Evolutionary conservation across 2,888 invertebrate species (phyloP).

Genomic region (Macrostomum cliftonense): DNA sequence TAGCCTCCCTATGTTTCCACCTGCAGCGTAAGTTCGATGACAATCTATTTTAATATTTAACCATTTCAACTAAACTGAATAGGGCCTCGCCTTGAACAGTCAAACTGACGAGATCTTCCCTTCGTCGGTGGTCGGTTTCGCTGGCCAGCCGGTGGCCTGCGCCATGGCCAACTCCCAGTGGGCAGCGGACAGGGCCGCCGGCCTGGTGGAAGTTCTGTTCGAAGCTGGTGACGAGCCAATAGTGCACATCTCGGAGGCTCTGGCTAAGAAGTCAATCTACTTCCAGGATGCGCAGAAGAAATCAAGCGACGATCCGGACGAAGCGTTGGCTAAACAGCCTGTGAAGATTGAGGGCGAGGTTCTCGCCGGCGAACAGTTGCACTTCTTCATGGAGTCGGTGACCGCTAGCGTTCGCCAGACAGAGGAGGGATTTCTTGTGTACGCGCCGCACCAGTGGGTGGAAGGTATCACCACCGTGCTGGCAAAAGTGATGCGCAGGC

Average conservation of each 20-base stretch:
- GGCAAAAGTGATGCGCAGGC: slow-evolving; percentile 21
- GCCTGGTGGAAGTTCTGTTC: slow-evolving; percentile 31
- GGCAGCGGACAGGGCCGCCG: slow-evolving; percentile 26
- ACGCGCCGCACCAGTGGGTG: slow-evolving; percentile 25
- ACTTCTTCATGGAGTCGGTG: slow-evolving; percentile 52
- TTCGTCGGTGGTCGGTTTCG: slow-evolving; percentile 36
- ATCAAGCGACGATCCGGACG: slow-evolving; percentile 23
- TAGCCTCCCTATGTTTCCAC: slow-evolving; percentile 42
- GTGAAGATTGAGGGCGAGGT: slow-evolving; percentile 39
- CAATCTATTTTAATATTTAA: no score
- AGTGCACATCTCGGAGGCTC: slow-evolving; percentile 25
- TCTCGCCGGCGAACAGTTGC: slow-evolving; percentile 48
- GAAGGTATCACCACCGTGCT: slow-evolving; percentile 20
- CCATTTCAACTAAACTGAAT: no score
- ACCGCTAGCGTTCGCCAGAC: slow-evolving; percentile 38
- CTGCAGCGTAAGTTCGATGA: slow-evolving; percentile 16
- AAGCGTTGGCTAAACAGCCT: slow-evolving; percentile 7
- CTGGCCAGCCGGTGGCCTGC: slow-evolving; percentile 56
- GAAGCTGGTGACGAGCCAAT: slow-evolving; percentile 27
- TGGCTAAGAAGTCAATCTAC: slow-evolving; percentile 21
- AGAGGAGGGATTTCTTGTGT: slow-evolving; percentile 51
- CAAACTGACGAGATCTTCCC: no score
- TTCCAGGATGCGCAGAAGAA: slow-evolving; percentile 17
- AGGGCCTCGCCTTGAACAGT: no score
- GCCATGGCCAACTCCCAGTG: slow-evolving; percentile 45